Base-by-base conservation (phyloP, 2,113 vertebrate genomes). In the Nettapus auritus region DNA sequence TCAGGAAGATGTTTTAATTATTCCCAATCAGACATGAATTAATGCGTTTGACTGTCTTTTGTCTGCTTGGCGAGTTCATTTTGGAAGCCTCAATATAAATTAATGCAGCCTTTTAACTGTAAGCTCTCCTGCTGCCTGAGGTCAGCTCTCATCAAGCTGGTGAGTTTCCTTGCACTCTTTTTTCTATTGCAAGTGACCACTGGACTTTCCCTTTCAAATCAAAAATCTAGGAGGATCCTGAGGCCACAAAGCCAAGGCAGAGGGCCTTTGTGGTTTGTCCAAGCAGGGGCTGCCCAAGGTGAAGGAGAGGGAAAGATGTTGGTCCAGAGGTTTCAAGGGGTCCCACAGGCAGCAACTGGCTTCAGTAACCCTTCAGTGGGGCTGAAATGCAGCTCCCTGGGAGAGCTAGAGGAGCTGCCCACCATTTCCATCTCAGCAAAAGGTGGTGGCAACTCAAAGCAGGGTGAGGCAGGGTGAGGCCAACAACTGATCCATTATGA, bases 1-100 rank as follows among this genome's bases (percentile, higher is more conserved):
- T 2, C 2, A 80, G 46, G 23, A 88, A 56, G 60, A 60, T 59
- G 11, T 60, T 94, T 93, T 86, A 91, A 90, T 95, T 96, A 90
- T 60, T 80, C 59, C 33, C 4, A 80, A 42, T 77, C 59, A 86
- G 59, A 74, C 26, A 29, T 36, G 48, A 81, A 88, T 70, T 90
- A 86, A 38, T 64, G 60, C 15, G 13, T 25, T 78, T 70, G 33
- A 83, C 59, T 70, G 38, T 44, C 76, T 83, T 91, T 83, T 17
- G 10, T 81, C 82, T 71, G 23, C 29, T 53, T 86, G 60, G 38
- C 91, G 33, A 90, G 20, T n/a, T 83, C 13, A 48, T 80, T 88
- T 82, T 71, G 48, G 53, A 69, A 82, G 91, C 80, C 56, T 26
- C 73, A 71, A 29, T n/a, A 70, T 59, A 88, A 80, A 78, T 71